Conservation (phyloP, 2,113 vertebrate genomes). For the Xenotilapia caudafasciata region DNA sequence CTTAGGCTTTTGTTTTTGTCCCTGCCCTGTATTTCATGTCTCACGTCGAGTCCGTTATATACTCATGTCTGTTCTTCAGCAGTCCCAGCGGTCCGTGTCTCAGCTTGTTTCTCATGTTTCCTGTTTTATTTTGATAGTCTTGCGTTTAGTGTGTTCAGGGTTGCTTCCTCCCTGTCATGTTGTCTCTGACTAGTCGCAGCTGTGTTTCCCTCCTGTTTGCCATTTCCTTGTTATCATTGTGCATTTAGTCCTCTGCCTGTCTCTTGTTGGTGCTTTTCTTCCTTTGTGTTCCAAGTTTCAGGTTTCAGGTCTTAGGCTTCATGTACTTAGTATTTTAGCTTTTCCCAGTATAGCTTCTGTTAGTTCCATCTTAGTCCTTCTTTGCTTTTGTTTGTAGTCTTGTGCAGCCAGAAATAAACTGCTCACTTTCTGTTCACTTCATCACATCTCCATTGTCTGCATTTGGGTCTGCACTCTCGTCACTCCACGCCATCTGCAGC, state of each 20-base stretch:
- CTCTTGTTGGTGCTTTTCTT: neutral
- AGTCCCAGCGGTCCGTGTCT: rapidly evolving
- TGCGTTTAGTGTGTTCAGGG: neutral
- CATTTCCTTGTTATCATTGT: neutral
- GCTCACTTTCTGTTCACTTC: neutral
- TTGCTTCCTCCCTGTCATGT: neutral
- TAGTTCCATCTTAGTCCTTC: neutral
- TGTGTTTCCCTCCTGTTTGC: neutral
- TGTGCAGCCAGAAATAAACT: neutral
- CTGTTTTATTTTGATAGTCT: neutral
- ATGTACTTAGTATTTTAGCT: neutral
- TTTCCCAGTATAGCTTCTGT: neutral
- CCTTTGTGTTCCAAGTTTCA: neutral
- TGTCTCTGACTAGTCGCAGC: neutral
- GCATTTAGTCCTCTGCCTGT: neutral
- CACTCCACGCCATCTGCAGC: neutral
- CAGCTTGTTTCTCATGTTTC: neutral
- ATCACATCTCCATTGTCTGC: neutral
- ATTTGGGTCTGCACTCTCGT: neutral
- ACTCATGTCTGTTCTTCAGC: neutral
- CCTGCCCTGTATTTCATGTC: neutral
- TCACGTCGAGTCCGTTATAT: neutral
- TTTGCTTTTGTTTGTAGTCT: neutral
- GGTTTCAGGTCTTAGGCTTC: neutral
- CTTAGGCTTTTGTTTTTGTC: neutral